Conservation (phyloP, 2,113 vertebrate species). For the Tympanuchus pallidicinctus region DNA sequence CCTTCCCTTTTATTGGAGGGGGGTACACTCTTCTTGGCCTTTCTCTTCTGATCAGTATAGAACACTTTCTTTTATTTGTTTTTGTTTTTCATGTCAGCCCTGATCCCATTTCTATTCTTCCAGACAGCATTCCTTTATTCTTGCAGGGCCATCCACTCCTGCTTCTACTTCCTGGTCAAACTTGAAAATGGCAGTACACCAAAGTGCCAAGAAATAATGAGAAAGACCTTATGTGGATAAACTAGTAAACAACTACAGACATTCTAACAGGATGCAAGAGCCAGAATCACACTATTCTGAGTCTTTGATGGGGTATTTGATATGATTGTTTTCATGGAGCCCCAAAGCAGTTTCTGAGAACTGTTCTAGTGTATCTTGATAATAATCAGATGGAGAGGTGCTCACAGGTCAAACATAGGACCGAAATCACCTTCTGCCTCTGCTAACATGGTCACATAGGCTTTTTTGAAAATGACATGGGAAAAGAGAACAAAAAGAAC, state of each 20-base stretch:
- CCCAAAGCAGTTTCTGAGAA: neutral
- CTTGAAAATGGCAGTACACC: neutral
- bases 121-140: neutral
- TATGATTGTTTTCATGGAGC: neutral
- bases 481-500: accelerated
- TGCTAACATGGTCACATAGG: neutral
- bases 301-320: neutral
- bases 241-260: accelerated
- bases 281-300: neutral
- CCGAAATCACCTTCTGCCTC: neutral
- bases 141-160: neutral
- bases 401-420: neutral
- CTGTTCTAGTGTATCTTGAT: neutral
- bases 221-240: neutral
- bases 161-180: neutral
- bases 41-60: neutral
- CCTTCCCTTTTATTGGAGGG: neutral
- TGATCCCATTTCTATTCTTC: neutral
- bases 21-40: neutral
- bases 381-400: neutral
- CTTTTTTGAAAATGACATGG: neutral
- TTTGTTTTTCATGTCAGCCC: neutral
- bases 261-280: neutral
- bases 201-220: neutral
- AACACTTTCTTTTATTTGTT: neutral